Conservation (phyloP, 2,888 invertebrate species). For the Stratiomys singularior region DNA sequence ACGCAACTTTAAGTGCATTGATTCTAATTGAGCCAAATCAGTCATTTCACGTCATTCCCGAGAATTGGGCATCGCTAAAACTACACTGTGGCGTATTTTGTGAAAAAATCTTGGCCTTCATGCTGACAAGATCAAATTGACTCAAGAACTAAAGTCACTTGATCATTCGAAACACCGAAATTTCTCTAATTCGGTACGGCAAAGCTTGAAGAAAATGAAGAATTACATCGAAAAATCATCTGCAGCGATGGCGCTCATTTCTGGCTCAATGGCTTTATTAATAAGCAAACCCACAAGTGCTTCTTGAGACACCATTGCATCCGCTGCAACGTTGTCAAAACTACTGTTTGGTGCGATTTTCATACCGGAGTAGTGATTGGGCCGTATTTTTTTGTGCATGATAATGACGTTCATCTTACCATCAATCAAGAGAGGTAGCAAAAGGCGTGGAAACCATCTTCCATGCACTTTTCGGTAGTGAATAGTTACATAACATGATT, state of each 20-base stretch:
- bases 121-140: conserved; percentile 2
- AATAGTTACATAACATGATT: too few relatives aligned
- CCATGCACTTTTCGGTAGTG: too few relatives aligned
- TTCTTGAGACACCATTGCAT: not conserved
- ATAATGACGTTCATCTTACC: not conserved
- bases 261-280: not conserved
- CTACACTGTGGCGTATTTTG: conserved; percentile 7
- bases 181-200: not conserved
- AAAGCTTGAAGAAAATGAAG: not conserved
- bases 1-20: not conserved
- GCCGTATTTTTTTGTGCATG: not conserved
- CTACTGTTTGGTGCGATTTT: conserved; percentile 13
- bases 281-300: conserved; percentile 12
- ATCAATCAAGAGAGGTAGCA: not conserved
- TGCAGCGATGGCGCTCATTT: conserved; percentile 3
- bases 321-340: not conserved
- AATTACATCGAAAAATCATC: conserved; percentile 18
- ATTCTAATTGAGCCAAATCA: not conserved
- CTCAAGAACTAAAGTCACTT: not conserved
- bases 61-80: not conserved
- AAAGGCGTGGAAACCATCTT: too few relatives aligned
- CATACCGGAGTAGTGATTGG: not conserved
- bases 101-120: not conserved
- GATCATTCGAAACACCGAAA: not conserved
- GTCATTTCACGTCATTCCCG: not conserved